Percentiles rank a stretch among this genome's conserved stretches.
Conservation (phyloP, 2,888 invertebrate species). For the Tachina fera region DNA sequence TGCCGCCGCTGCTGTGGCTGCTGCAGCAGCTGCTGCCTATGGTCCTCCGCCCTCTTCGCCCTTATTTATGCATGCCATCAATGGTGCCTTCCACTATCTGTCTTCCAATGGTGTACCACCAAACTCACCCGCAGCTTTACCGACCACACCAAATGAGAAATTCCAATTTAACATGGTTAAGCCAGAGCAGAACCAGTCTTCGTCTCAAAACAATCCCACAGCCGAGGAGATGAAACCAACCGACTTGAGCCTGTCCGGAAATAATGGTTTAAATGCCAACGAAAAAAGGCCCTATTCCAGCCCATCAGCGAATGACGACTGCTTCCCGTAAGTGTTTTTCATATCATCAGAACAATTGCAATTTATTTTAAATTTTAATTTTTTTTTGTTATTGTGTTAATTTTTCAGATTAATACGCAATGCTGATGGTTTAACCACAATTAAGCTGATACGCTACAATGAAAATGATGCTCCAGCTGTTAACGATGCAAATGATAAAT, state of each 20-base stretch:
- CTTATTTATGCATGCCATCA: constrained; percentile 82
- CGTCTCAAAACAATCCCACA: constrained; percentile 72
- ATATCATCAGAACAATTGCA: not conserved
- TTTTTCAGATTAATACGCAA: constrained; percentile 81
- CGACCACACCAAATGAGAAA: constrained; percentile 78
- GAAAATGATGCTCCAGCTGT: constrained; percentile 71
- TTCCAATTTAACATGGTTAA: constrained; percentile 81
- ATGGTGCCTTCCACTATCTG: constrained; percentile 82
- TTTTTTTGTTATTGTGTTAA: not conserved
- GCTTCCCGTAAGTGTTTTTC: constrained; percentile 81
- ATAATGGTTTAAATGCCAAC: constrained; percentile 61
- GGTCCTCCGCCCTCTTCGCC: constrained; percentile 82
- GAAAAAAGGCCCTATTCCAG: constrained; percentile 76
- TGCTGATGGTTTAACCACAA: constrained; percentile 83
- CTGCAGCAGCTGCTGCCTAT: constrained; percentile 79
- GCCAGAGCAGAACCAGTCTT: constrained; percentile 79
- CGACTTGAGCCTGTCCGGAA: constrained; percentile 85
- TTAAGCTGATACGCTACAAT: constrained; percentile 82
- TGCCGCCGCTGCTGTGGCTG: constrained; percentile 80
- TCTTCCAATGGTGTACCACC: constrained; percentile 80
- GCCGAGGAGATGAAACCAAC: constrained; percentile 87
- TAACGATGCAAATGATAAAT: constrained; percentile 69
- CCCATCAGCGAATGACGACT: constrained; percentile 78
- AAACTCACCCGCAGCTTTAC: constrained; percentile 80
- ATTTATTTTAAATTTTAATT: not conserved